Evolutionary conservation across 2,113 vertebrate species (phyloP), one percentile per base, ranked within the genome.

Genomic region (Argyrosomus japonicus): DNA sequence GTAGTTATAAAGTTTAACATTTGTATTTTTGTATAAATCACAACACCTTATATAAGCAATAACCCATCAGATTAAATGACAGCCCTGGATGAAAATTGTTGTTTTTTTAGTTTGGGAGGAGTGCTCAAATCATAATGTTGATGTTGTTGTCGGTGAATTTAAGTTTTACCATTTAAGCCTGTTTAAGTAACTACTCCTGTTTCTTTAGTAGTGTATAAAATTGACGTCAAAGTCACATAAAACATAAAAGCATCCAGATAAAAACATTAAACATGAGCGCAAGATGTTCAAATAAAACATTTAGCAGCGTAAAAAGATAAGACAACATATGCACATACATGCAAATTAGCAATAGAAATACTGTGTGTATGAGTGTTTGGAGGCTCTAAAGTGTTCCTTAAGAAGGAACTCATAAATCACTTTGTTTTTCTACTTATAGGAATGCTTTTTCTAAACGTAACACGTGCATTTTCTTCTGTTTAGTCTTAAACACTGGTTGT

Each of bases 401-500:
- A 40, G 32, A 68, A 13, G 5, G 12, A 36, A 45, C 5, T 2
- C 6, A 45, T 32, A 53, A 77, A 67, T 21, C 25, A 27, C 2
- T 54, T 62, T 18, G 27, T 40, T 17, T 2, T 45, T 68, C 10
- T 4, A 18, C 6, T 21, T 11, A 29, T 19, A 10, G 40, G 7
- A 29, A 56, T 18, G 4, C 9, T 36, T 60, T 32, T 50, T 25
- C 4, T 12, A 47, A 13, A 14, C 3, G 13, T 21, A 54, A 23
- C 11, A 14, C 47, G 27, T 25, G 4, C 43, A 17, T 77, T 54
- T 43, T 63, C 60, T 77, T 86, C 75, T 85, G 84, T 92, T 93
- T 89, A 83, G 90, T 86, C 68, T 91, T 82, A 92, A 92, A 92
- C 81, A 90, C 80, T 79, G 77, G 58, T 80, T 85, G 86, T 91